Evolutionary conservation across 2,113 vertebrate species (phyloP).

Genomic region (Megalops atlanticus): DNA sequence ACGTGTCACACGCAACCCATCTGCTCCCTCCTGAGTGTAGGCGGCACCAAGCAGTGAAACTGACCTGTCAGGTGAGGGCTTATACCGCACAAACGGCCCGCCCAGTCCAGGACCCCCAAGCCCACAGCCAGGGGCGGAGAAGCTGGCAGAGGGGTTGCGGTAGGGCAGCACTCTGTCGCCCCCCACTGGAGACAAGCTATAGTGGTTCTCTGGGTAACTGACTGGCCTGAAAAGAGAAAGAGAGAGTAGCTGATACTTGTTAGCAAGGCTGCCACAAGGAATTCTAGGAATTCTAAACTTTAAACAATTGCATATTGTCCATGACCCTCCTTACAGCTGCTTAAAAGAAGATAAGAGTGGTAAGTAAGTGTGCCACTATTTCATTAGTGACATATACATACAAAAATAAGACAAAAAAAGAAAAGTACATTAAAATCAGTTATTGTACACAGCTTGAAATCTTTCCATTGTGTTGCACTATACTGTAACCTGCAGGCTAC

Average conservation of each 20-base stretch:
- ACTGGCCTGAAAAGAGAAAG: conserved; percentile 72
- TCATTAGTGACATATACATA: background rate
- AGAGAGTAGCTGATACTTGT: background rate
- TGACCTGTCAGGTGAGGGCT: conserved; percentile 83
- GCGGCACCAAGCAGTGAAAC: conserved; percentile 20
- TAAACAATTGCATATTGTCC: no score
- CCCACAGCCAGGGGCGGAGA: conserved; percentile 73
- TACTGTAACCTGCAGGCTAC: no score
- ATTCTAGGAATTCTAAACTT: no score
- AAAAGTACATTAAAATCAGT: no score
- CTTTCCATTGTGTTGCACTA: no score
- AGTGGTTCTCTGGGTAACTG: conserved; percentile 90
- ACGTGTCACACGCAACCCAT: no score
- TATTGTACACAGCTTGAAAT: no score
- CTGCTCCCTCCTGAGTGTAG: background rate
- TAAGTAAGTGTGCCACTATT: no score
- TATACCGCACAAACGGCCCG: conserved; percentile 76
- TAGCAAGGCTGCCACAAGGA: background rate
- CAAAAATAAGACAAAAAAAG: background rate
- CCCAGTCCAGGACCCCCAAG: conserved; percentile 55
- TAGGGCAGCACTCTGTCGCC: conserved; percentile 76
- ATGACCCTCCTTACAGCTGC: no score
- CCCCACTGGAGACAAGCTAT: conserved; percentile 71
- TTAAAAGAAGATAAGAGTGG: no score
- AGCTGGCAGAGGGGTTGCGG: conserved; percentile 87